Evolutionary conservation across 2,888 invertebrate species (phyloP).

Genomic region (Prosapia bicincta): DNA sequence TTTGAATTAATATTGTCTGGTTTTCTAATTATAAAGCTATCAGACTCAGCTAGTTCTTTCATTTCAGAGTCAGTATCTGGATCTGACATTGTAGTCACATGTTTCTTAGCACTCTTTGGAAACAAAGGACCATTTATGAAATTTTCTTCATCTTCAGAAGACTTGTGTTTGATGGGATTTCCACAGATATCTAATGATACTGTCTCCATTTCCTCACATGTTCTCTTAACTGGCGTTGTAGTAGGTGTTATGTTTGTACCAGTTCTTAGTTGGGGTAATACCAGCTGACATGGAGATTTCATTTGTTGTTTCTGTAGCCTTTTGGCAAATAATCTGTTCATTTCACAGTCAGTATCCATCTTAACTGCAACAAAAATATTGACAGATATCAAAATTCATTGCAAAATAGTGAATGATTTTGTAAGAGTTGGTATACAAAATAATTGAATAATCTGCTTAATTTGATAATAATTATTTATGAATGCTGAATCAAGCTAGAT

Average conservation of each 20-base stretch:
- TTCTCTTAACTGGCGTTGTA: neutral
- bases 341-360: constrained; percentile 33
- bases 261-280: neutral
- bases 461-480: no score
- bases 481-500: no score
- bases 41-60: neutral
- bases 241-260: neutral
- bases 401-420: no score
- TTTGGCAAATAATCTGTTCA: constrained; percentile 34
- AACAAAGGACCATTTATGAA: neutral
- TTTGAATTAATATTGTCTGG: neutral
- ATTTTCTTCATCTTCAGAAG: constrained; percentile 1
- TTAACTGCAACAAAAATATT: neutral
- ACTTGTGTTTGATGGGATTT: neutral
- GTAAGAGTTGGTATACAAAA: no score
- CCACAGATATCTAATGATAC: neutral
- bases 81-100: neutral
- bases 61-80: neutral
- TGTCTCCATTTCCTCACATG: neutral
- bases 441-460: no score
- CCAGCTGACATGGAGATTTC: constrained; percentile 8
- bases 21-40: neutral
- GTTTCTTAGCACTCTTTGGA: neutral
- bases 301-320: constrained; percentile 34
- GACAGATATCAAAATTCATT: no score